Conservation (phyloP, 2,797 vertebrate genomes). For the Rallus crepitans region DNA sequence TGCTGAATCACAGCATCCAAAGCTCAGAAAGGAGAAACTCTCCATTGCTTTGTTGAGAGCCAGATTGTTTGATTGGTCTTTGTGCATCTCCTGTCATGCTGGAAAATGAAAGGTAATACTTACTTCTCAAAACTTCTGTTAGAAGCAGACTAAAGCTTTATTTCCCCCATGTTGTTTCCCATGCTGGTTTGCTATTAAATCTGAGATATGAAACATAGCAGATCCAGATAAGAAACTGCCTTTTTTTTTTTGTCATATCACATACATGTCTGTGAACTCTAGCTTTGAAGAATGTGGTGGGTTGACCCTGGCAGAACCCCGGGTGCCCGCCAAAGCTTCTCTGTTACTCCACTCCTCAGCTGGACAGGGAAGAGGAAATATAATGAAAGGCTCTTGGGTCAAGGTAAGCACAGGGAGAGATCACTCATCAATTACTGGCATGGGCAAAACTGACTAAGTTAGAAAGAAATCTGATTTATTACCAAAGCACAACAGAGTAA, state of each 20-base stretch:
- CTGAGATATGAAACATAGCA: neutral
- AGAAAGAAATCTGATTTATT: no score
- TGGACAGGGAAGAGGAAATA: no score
- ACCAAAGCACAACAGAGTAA: no score
- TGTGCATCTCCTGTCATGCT: neutral
- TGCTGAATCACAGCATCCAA: neutral
- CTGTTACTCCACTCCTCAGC: no score
- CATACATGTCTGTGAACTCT: neutral
- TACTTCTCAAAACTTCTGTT: neutral
- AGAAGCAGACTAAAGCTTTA: neutral
- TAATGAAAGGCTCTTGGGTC: no score
- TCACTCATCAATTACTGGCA: no score
- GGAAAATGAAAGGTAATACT: neutral
- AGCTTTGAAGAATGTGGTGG: neutral
- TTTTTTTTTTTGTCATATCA: neutral
- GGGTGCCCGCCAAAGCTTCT: no score
- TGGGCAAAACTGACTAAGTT: no score
- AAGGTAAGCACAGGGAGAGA: no score
- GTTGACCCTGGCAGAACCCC: no score
- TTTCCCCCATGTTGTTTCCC: neutral
- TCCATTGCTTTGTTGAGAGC: neutral
- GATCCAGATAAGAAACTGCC: neutral
- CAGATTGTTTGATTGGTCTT: neutral
- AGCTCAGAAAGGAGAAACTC: neutral
- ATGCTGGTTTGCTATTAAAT: neutral